Base-by-base conservation (phyloP, 2,888 invertebrate genomes). In the Lithophane semibrunnea region DNA sequence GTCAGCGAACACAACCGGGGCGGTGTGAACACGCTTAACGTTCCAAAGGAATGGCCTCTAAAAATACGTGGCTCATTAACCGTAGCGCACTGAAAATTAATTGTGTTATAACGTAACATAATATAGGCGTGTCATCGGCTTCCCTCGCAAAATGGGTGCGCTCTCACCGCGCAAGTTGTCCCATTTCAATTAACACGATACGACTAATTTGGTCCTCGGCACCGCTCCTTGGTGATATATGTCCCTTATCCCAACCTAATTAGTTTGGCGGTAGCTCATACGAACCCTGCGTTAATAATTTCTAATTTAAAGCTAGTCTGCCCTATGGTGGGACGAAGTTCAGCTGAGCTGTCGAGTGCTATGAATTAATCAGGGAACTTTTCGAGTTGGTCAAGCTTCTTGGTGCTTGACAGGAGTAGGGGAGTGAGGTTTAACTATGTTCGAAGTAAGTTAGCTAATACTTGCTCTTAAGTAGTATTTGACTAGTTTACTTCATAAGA, bases 231-330 rank as follows among this genome's bases (percentile, higher is more conserved):
- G 80, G 79, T 89, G 89, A 90, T 88, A 85, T 86, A 90, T 88
- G 88, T 80, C 88, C 86, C 85, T 86, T 89, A 89, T 85, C 89
- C 88, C 71, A 77, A 82, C 83, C 86, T 90, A 89, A 90, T 90
- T 90, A 90, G 87, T 88, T 88, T 84, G 70, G 82, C 79, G 86
- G 89, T 87, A 86, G 84, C 81, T 86, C 85, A 85, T 86, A 77
- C 78, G 82, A 84, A 79, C 86, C 82, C 80, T 82, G 79, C 83
- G 88, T 87, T 90, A 85, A 90, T 90, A 80, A 86, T 85, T 80
- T 77, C 60, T 76, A 84, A 87, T 87, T 84, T 77, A 76, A 86
- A 82, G 88, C 88, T 80, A 68, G 77, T 61, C 64, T 61, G 77
- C 74, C 64, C 52, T 86, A 86, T 66, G 74, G 78, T 70, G 74